These are phyloP conservation scores for Sebastes vulpes DNA, from an alignment of 2,797 vertebrate genomes.

Conservation along the genomic window DNA sequence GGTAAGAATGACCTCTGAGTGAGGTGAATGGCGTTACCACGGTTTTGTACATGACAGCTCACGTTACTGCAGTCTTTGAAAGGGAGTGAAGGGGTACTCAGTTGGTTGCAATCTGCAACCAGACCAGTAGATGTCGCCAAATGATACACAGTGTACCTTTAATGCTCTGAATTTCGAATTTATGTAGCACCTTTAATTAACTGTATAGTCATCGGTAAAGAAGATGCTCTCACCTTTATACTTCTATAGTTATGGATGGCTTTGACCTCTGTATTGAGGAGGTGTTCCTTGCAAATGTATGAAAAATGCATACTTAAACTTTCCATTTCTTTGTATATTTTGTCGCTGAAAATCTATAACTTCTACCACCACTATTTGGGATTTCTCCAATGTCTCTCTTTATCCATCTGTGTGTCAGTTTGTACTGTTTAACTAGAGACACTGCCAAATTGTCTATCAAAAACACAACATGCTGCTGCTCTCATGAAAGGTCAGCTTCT, in stretches of 20 bases:
- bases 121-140: background rate
- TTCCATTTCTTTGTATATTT: background rate
- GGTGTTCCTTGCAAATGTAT: background rate
- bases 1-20: background rate
- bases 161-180: background rate
- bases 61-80: background rate
- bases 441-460: background rate
- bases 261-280: background rate
- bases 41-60: accelerated
- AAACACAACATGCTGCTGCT: background rate
- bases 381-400: background rate
- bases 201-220: no score
- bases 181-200: no score
- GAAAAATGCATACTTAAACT: background rate
- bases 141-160: background rate
- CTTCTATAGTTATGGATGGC: background rate
- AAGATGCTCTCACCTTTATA: background rate
- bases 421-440: background rate
- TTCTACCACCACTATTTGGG: background rate
- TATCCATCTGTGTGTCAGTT: background rate
- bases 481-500: background rate
- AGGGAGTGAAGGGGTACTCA: background rate
- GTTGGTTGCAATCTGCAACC: background rate
- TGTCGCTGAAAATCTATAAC: background rate
- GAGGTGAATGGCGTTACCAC: no score